Evolutionary conservation across 2,797 vertebrate species (phyloP), one percentile per base, ranked within the genome.

Genomic region (Gobionotothen gibberifrons): DNA sequence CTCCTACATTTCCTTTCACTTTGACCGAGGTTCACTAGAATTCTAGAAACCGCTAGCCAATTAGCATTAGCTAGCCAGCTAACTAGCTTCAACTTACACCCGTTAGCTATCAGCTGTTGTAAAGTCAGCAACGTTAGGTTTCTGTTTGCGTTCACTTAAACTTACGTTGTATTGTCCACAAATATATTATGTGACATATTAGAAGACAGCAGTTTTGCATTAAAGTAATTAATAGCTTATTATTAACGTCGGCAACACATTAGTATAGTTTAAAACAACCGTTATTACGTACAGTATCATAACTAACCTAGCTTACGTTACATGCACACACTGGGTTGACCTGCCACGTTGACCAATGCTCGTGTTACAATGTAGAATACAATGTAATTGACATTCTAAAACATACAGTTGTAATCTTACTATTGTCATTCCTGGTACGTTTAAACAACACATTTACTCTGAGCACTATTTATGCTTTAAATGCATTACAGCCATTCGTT

Each of bases 41-140:
- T 44, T 39, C 5, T 16, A 55, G n/a, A 53, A 76, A 78, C 76
- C 71, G 85, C 51, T 48, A 77, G 61, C 74, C 69, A 70, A 67
- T 76, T 79, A 79, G 77, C 70, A 48, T 53, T 83, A 82, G 88
- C 76, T n/a, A 12, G 39, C 55, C 2, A 48, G 3, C n/a, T 48
- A 39, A 13, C 57, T 49, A 47, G 77, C 69, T 72, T 36, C 32
- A 36, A 36, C 79, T 57, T 11, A 5, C 14, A 10, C 2, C 63
- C 42, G 40, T 81, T 76, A 68, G 69, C 66, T 48, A 6, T 21
- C 61, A 62, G 51, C 61, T 76, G 74, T 42, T 55, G 44, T 69
- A 3, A 76, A 63, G 29, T 0, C 44, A 58, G 15, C 39, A 56
- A n/a, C 21, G 8, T 5, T 2, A 3, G 9, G 21, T 42, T 53